phyloP scores from a whole-genome alignment of 2,888 invertebrate species.

The Eurytoma californica region DNA sequence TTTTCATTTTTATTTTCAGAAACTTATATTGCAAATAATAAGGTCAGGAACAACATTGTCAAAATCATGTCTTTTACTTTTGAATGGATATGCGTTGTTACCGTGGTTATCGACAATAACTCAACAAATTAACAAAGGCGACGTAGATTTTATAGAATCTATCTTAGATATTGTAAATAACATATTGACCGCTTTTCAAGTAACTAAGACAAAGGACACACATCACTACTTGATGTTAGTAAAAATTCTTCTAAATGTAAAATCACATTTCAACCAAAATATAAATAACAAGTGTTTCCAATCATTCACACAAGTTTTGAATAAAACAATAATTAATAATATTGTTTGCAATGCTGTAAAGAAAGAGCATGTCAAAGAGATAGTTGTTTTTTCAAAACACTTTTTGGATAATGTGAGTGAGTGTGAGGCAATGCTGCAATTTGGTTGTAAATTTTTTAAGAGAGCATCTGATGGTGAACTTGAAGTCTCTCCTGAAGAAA shows the following conservation, averaged over 20 bases:
- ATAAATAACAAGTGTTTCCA: constrained; percentile 54
- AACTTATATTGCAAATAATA: constrained; percentile 81
- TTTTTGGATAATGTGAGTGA: constrained; percentile 65
- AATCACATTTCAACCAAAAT: constrained; percentile 58
- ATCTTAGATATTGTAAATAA: constrained; percentile 65
- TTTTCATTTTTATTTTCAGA: constrained; percentile 66
- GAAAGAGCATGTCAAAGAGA: constrained; percentile 61
- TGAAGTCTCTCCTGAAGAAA: constrained; percentile 14
- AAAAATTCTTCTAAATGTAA: constrained; percentile 59
- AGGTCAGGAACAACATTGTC: constrained; percentile 80
- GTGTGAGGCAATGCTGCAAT: constrained; percentile 69
- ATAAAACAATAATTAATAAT: constrained; percentile 61
- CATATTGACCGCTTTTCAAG: constrained; percentile 58
- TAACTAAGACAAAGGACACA: constrained; percentile 57
- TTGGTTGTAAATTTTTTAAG: constrained; percentile 66
- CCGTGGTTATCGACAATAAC: constrained; percentile 80
- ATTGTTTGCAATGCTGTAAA: constrained; percentile 60
- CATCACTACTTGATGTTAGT: constrained; percentile 61
- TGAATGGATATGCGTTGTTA: constrained; percentile 82
- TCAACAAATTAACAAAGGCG: constrained; percentile 57
- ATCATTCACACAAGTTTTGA: constrained; percentile 58
- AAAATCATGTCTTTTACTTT: constrained; percentile 80
- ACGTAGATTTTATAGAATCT: constrained; percentile 60
- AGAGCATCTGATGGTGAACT: not conserved
- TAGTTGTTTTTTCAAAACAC: constrained; percentile 60